A percentile compares a stretch with the other conserved stretches of the same genome.
These are phyloP conservation scores for Sympetrum striolatum DNA, from an alignment of 2,888 invertebrate species.

Conservation along the genomic window DNA sequence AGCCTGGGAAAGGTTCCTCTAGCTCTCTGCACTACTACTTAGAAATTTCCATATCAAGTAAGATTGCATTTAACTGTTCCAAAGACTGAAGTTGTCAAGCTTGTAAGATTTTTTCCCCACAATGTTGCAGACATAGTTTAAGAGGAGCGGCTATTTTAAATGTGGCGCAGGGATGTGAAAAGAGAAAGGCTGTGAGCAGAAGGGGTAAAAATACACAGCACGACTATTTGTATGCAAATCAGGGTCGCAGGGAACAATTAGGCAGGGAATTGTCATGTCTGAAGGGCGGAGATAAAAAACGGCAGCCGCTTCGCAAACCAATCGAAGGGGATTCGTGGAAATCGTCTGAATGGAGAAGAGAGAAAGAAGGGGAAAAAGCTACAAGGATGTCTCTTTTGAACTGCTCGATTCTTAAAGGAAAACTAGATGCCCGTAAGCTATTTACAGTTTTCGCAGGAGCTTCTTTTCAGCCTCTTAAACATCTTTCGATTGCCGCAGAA, in stretches of 20 bases:
- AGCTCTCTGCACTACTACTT: no score
- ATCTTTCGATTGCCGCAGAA: no score
- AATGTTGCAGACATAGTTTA: background rate
- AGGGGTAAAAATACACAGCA: background rate
- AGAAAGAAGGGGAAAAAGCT: background rate
- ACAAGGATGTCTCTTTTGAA: no score
- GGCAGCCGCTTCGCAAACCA: background rate
- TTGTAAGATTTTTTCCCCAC: background rate
- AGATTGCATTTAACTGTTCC: no score
- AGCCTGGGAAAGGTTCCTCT: no score
- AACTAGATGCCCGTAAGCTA: no score
- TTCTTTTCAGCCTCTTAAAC: no score
- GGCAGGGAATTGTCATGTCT: slow-evolving; percentile 26
- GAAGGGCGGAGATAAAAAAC: background rate
- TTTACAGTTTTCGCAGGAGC: no score
- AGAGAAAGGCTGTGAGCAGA: background rate
- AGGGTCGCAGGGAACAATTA: slow-evolving; percentile 29
- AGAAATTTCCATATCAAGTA: no score
- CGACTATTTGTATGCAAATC: slow-evolving; percentile 39
- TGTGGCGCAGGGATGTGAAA: background rate
- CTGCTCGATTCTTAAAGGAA: no score
- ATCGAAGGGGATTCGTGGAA: background rate
- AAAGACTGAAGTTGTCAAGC: no score
- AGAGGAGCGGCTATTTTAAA: background rate
- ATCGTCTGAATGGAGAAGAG: background rate